A percentile compares a stretch with the other conserved stretches of the same genome.
Conservation (phyloP, 2,113 vertebrate genomes). For the Corythoichthys haematopterus region DNA sequence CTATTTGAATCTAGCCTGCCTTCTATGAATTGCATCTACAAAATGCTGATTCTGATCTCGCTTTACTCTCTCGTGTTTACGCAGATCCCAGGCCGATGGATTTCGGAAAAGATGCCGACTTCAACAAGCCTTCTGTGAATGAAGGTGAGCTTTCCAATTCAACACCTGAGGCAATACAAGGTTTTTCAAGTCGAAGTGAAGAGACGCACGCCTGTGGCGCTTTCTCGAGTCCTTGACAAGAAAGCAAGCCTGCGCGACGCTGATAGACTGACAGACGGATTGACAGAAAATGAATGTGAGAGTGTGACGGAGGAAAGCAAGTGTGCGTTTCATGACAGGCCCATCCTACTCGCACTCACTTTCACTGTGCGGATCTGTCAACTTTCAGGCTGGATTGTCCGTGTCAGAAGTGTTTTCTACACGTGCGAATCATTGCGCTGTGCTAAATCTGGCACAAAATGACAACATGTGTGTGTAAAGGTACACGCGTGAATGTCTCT, state of each 20-base stretch:
- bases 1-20: background rate
- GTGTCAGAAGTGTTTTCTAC: background rate
- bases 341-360: background rate
- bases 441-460: background rate
- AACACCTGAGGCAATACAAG: slow-evolving; percentile 29
- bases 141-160: slow-evolving; percentile 58
- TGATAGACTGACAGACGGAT: slow-evolving; percentile 34
- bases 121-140: slow-evolving; percentile 58
- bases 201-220: slow-evolving; percentile 35
- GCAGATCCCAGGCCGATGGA: slow-evolving; percentile 70
- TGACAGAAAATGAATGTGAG: slow-evolving; percentile 26
- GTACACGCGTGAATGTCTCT: background rate
- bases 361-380: background rate
- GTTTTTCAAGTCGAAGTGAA: slow-evolving; percentile 34
- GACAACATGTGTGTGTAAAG: background rate
- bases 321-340: slow-evolving; percentile 8
- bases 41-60: slow-evolving; percentile 30
- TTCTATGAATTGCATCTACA: slow-evolving; percentile 11
- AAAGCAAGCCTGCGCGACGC: slow-evolving; percentile 37
- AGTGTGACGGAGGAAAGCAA: slow-evolving; percentile 15
- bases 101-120: slow-evolving; percentile 63
- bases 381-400: background rate
- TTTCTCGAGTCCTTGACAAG: slow-evolving; percentile 16
- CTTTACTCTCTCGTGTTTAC: slow-evolving; percentile 27
- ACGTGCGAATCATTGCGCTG: background rate